phyloP scores from a whole-genome alignment of 1,140 invertebrate species.

The Xylocopa sonorina region DNA sequence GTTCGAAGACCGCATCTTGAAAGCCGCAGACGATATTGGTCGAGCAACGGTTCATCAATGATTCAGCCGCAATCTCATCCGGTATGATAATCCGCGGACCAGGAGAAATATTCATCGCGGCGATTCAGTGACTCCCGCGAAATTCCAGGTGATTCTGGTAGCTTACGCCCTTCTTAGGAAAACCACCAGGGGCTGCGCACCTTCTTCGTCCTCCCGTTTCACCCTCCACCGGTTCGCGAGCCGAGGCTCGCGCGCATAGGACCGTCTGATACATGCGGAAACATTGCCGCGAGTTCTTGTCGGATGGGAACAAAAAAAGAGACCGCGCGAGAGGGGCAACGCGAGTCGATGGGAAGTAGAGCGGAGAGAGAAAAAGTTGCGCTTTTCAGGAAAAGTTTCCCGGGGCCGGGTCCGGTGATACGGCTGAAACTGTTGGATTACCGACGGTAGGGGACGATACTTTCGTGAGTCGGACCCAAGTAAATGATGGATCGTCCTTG shows the following conservation, averaged over 20 bases:
- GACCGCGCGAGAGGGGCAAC: background rate
- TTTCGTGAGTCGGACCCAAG: slow-evolving; percentile 74
- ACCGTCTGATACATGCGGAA: slow-evolving; percentile 68
- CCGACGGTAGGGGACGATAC: slow-evolving; percentile 70
- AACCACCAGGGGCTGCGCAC: slow-evolving; percentile 41
- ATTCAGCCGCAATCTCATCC: slow-evolving; percentile 77
- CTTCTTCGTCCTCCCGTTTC: slow-evolving; percentile 48
- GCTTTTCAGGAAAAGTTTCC: slow-evolving; percentile 72
- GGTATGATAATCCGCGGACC: slow-evolving; percentile 74
- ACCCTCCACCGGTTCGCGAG: slow-evolving; percentile 56
- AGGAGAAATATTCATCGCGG: slow-evolving; percentile 77
- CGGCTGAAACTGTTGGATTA: slow-evolving; percentile 72
- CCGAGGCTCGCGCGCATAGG: slow-evolving; percentile 25
- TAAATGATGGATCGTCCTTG: slow-evolving; percentile 79
- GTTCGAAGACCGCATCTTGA: slow-evolving; percentile 26
- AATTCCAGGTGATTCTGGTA: slow-evolving; percentile 54
- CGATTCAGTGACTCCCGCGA: slow-evolving; percentile 61
- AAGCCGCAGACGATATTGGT: slow-evolving; percentile 37
- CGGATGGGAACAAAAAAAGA: slow-evolving; percentile 45
- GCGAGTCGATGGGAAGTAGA: slow-evolving; percentile 14
- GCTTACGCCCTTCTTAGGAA: slow-evolving; percentile 42
- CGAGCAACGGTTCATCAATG: slow-evolving; percentile 65
- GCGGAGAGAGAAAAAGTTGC: slow-evolving; percentile 54
- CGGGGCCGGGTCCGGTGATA: slow-evolving; percentile 57
- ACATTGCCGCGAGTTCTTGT: slow-evolving; percentile 55